Conservation (phyloP, 2,797 vertebrate genomes). For the Cottoperca gobio region DNA sequence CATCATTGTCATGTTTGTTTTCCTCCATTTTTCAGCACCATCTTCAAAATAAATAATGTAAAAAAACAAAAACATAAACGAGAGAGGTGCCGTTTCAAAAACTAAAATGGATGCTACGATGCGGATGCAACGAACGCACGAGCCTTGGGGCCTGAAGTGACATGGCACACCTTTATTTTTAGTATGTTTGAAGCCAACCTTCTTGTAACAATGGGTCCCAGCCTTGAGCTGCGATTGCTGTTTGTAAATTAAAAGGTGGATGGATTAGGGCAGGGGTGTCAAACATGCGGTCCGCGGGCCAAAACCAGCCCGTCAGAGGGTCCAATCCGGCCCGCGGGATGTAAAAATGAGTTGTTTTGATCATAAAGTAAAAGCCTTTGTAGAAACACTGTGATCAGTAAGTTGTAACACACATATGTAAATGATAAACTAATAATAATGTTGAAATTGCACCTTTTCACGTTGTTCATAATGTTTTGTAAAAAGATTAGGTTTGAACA, state of each 20-base stretch:
- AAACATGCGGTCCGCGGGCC: no score
- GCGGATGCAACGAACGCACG: not conserved
- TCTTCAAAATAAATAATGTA: constrained; percentile 36
- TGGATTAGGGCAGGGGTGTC: constrained; percentile 61
- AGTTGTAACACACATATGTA: no score
- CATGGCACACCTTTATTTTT: constrained; percentile 40
- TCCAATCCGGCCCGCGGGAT: no score
- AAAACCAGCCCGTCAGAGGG: no score
- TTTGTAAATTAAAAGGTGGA: constrained; percentile 61
- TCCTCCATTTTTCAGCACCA: not conserved
- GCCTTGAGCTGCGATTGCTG: constrained; percentile 57
- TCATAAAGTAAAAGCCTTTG: no score
- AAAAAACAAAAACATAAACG: constrained; percentile 54
- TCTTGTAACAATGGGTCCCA: constrained; percentile 49
- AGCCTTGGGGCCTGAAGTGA: constrained; percentile 20
- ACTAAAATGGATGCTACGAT: constrained; percentile 30
- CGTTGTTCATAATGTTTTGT: no score
- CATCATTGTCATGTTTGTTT: constrained; percentile 72
- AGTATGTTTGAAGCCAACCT: constrained; percentile 56
- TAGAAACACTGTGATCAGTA: no score
- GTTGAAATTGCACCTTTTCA: no score
- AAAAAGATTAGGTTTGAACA: no score
- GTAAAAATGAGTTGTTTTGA: no score
- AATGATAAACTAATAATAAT: no score
- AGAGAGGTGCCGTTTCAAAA: constrained; percentile 43